A percentile compares a stretch with the other conserved stretches of the same genome.
These are phyloP conservation scores for Ypsolopha sequella DNA, from an alignment of 2,888 invertebrate genomes.

Conservation along the genomic window DNA sequence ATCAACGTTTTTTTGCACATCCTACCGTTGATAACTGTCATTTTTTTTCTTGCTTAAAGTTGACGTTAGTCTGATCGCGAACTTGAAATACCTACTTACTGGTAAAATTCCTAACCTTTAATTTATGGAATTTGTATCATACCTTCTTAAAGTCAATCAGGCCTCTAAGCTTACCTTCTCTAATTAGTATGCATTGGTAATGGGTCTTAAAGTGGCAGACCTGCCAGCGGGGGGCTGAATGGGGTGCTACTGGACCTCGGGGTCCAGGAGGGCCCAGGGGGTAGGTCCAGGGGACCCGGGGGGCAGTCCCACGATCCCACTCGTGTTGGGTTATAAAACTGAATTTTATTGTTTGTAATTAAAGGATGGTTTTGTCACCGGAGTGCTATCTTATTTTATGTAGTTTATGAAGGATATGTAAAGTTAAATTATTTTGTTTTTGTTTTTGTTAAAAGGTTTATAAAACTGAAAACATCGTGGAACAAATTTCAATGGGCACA, in stretches of 20 bases:
- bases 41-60: no score
- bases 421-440: no score
- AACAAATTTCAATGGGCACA: no score
- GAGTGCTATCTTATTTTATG: background rate
- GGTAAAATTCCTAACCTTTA: no score
- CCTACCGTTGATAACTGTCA: no score
- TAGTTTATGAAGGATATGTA: background rate
- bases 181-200: constrained; percentile 4
- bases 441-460: no score
- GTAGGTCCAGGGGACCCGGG: constrained; percentile 1
- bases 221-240: constrained; percentile 23
- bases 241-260: constrained; percentile 26
- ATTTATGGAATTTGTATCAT: no score
- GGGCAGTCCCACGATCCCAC: constrained; percentile 2
- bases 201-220: constrained; percentile 26
- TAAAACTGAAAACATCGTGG: no score
- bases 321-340: background rate
- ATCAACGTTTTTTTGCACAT: no score
- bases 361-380: background rate
- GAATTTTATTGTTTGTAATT: constrained; percentile 1
- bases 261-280: background rate
- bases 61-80: no score
- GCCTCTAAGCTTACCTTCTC: background rate
- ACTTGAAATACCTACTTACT: no score
- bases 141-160: background rate